A percentile compares a stretch with the other conserved stretches of the same genome.
Evolutionary conservation across 1,140 invertebrate genomes (phyloP).

Genomic region (Drosophila prosaltans): DNA sequence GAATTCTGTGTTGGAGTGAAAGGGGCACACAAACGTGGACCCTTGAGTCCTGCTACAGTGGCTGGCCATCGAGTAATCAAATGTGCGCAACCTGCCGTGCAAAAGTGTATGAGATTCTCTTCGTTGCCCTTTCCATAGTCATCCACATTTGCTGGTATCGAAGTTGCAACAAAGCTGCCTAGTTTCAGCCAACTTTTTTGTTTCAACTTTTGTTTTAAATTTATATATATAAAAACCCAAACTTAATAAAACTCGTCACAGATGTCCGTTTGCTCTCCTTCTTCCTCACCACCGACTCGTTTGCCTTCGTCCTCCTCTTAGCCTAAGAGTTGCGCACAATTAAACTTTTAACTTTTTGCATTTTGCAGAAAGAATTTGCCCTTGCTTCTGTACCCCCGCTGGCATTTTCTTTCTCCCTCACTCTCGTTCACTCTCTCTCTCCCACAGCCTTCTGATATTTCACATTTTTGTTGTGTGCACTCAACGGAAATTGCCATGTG

Average conservation of each 20-base stretch:
- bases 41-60: constrained; percentile 36
- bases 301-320: background rate
- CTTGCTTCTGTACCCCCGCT: background rate
- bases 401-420: no score
- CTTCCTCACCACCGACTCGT: constrained; percentile 24
- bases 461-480: constrained; percentile 73
- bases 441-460: constrained; percentile 35
- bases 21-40: background rate
- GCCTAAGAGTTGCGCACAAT: constrained; percentile 71
- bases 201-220: constrained; percentile 55
- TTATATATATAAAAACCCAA: constrained; percentile 59
- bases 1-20: background rate
- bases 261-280: constrained; percentile 38
- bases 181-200: constrained; percentile 45
- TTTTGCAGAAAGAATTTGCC: constrained; percentile 59
- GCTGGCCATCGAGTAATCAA: constrained; percentile 74
- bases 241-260: constrained; percentile 81
- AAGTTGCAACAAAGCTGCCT: constrained; percentile 2
- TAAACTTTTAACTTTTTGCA: constrained; percentile 80
- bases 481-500: constrained; percentile 75
- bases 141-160: constrained; percentile 1
- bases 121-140: background rate
- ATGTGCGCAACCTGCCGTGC: constrained; percentile 69
- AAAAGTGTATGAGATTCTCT: constrained; percentile 54
- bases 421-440: background rate